Conservation (phyloP, 2,113 vertebrate genomes). For the Naja naja region DNA sequence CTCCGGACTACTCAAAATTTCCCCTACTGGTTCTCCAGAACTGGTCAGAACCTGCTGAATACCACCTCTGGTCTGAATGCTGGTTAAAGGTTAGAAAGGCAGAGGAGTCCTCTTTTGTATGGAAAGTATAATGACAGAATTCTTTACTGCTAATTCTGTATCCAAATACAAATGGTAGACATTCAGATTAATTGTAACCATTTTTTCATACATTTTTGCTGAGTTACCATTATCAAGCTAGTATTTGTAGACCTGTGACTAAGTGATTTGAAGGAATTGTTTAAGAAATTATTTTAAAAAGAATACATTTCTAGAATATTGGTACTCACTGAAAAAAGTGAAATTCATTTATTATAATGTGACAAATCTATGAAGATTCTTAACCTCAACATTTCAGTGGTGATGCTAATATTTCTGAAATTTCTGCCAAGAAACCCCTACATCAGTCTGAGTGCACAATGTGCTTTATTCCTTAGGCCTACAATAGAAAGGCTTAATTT, state of each 20-base stretch:
- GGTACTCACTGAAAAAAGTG: not conserved
- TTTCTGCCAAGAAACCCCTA: not conserved
- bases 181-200: not conserved
- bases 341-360: not conserved
- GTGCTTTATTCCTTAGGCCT: not conserved
- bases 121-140: not conserved
- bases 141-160: not conserved
- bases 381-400: not conserved
- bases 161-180: not conserved
- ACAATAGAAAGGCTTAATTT: not conserved
- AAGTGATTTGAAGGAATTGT: not conserved
- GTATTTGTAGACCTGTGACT: not conserved
- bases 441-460: too few relatives aligned
- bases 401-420: not conserved
- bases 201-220: not conserved
- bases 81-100: not conserved
- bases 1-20: too few relatives aligned
- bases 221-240: not conserved
- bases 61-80: not conserved
- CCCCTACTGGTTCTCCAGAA: too few relatives aligned
- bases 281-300: not conserved
- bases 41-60: too few relatives aligned
- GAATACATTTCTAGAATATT: not conserved
- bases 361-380: not conserved
- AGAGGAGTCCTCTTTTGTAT: not conserved